Base-by-base conservation (phyloP, 2,797 vertebrate species). In the Danio albolineatus region DNA sequence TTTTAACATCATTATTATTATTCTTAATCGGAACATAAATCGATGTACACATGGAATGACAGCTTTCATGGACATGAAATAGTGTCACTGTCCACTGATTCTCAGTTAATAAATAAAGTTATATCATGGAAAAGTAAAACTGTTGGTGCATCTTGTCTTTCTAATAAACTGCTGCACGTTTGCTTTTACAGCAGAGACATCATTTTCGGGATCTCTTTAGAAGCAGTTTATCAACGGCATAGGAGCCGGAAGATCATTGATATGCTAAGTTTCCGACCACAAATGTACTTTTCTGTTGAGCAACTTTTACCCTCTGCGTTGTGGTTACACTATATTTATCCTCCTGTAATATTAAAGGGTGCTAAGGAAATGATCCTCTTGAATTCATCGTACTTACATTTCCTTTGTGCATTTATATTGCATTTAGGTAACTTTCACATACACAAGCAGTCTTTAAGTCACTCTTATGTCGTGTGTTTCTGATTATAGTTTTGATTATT, bases 301-400 rank as follows among this genome's bases (percentile, higher is more conserved):
- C 38, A 53, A 16, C 49, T 13, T 70, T 53, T 72, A 82, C 74
- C 78, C 76, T 84, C 49, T 51, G 39, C 28, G 70, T 70, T 86
- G 70, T 41, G 80, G 39, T 6, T 2, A 0, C 1, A 80, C 86
- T 91, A 91, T 89, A 84, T 92, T 90, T 90, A 91, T 85, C 28
- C 2, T 16, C 6, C 36, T 59, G 56, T 71, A 76, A 78, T 65
- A 54, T 76, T 82, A 9, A 73, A 69, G 73, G 28, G 5, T 17
- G 9, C 13, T 36, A 75, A 75, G 5, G 19, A 71, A 36, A 80
- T 61, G 46, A 75, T 44, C 80, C 65, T 9, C 60, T 36, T 2
- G 36, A 49, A 51, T 10, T 21, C 6, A 72, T 54, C 13, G 5
- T 6, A 28, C 10, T n/a, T 13, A 66, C 8, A 36, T 17, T 43